Conservation (phyloP, 2,113 vertebrate genomes). For the Sigmodon hispidus region DNA sequence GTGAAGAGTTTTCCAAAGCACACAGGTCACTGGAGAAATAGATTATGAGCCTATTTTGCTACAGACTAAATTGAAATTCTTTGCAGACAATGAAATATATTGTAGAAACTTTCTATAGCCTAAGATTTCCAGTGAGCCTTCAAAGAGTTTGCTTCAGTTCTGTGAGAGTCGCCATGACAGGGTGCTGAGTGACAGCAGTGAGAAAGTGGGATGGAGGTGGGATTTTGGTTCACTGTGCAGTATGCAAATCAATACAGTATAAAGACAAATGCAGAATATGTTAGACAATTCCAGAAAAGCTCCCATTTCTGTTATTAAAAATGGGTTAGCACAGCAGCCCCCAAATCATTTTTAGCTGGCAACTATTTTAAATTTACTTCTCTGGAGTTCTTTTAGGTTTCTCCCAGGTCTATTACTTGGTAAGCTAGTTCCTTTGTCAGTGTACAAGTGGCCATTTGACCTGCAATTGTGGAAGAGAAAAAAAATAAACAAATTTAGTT, state of each 20-base stretch:
- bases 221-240: background rate
- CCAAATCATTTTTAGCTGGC: conserved; percentile 2
- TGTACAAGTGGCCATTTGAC: background rate
- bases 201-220: background rate
- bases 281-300: background rate
- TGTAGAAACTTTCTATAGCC: background rate
- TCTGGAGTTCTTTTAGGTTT: background rate
- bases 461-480: background rate
- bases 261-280: background rate
- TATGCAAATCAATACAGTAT: background rate
- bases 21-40: conserved; percentile 24
- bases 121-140: conserved; percentile 22
- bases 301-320: conserved; percentile 44
- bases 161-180: background rate
- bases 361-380: conserved; percentile 13
- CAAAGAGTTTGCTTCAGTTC: conserved; percentile 4
- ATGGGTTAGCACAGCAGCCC: background rate
- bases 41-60: conserved; percentile 17
- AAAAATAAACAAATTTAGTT: background rate
- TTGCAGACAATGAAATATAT: conserved; percentile 56
- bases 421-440: background rate
- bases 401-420: background rate
- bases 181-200: background rate
- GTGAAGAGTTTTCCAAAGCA: conserved; percentile 56
- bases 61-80: conserved; percentile 26